phyloP scores from a whole-genome alignment of 2,113 vertebrate genomes.

The Alces alces region DNA sequence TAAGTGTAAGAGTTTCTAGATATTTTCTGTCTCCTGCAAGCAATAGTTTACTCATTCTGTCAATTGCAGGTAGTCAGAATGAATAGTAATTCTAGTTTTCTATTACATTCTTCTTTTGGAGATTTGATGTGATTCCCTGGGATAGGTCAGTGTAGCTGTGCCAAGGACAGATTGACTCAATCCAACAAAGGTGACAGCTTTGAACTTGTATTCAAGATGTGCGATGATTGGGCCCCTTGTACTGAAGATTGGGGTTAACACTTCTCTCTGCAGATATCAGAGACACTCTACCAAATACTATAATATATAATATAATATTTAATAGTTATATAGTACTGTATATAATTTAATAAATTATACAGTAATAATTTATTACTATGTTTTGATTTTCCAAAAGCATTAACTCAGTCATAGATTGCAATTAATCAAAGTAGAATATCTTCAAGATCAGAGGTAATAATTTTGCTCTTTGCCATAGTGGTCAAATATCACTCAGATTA shows the following conservation, averaged over 20 bases:
- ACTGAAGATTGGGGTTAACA: background rate
- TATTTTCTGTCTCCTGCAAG: background rate
- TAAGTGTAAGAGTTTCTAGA: background rate
- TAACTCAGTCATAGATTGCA: background rate
- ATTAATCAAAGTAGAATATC: background rate
- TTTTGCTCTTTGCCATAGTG: background rate
- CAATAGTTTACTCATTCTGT: background rate
- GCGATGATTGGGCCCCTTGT: background rate
- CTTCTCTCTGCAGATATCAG: background rate
- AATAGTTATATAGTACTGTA: background rate
- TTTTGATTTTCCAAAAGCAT: background rate
- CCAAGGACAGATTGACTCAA: background rate
- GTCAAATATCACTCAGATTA: background rate
- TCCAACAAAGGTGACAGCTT: background rate
- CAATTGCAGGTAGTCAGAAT: background rate
- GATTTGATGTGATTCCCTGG: background rate
- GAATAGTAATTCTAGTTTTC: background rate
- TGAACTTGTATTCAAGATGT: background rate
- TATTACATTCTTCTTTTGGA: background rate
- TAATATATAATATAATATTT: background rate
- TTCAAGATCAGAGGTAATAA: background rate
- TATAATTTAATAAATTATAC: background rate
- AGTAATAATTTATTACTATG: background rate
- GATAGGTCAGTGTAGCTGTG: background rate
- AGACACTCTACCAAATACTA: background rate